Evolutionary conservation across 2,888 invertebrate species (phyloP).

Genomic region (Ypsolopha sequella): DNA sequence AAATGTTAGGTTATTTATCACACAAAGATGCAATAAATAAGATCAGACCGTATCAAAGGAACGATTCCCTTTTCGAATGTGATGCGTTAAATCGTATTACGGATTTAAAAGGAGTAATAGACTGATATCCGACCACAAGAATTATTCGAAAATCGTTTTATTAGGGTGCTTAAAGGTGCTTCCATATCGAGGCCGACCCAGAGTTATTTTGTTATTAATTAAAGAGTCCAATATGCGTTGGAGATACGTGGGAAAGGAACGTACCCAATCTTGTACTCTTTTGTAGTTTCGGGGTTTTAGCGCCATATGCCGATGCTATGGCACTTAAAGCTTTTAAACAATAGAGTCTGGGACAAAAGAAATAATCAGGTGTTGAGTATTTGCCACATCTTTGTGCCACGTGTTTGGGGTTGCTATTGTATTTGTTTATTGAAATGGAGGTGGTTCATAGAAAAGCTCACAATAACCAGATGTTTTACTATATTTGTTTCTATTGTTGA

Average conservation of each 20-base stretch:
- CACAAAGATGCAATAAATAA: constrained; percentile 7
- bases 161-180: constrained; percentile 54
- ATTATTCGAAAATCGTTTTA: constrained; percentile 67
- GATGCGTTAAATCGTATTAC: constrained; percentile 58
- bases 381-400: constrained; percentile 38
- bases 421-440: constrained; percentile 13
- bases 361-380: constrained; percentile 38
- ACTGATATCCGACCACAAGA: constrained; percentile 41
- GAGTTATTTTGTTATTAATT: constrained; percentile 58
- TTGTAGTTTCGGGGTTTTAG: constrained; percentile 25
- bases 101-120: constrained; percentile 31
- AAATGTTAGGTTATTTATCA: neutral
- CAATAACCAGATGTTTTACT: constrained; percentile 35
- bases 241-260: constrained; percentile 57
- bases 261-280: constrained; percentile 14
- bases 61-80: constrained; percentile 30
- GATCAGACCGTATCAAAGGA: constrained; percentile 29
- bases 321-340: constrained; percentile 8
- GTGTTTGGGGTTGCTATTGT: constrained; percentile 33
- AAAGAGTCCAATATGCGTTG: constrained; percentile 31
- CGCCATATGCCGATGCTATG: constrained; percentile 48
- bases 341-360: constrained; percentile 34
- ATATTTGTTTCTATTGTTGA: neutral
- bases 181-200: constrained; percentile 45
- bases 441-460: constrained; percentile 20